Conservation (phyloP, 2,113 vertebrate species). For the Channa argus region DNA sequence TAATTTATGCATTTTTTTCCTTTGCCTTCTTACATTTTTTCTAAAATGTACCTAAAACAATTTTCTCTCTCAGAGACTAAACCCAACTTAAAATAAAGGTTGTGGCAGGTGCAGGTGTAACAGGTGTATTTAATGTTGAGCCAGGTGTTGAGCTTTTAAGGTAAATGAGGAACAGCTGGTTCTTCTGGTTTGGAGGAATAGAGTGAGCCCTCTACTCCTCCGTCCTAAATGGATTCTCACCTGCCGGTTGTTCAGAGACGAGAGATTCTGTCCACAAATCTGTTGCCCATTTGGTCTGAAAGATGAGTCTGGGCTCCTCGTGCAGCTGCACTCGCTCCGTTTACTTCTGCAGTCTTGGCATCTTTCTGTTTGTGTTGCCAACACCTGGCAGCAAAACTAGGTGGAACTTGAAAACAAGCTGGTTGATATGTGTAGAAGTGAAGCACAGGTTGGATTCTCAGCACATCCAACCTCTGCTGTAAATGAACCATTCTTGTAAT, state of each 20-base stretch:
- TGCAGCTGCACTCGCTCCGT: not conserved
- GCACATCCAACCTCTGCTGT: not conserved
- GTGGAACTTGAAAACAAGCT: not conserved
- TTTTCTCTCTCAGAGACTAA: too few species aligned
- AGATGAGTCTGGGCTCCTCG: not conserved
- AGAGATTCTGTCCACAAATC: not conserved
- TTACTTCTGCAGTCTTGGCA: not conserved
- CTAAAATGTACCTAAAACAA: too few species aligned
- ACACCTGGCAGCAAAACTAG: not conserved
- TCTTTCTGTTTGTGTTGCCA: not conserved
- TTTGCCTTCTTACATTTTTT: too few species aligned
- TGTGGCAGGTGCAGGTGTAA: too few species aligned
- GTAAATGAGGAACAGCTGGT: too few species aligned
- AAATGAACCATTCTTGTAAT: constrained; percentile 1
- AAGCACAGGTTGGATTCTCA: too few species aligned
- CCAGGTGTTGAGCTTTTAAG: too few species aligned
- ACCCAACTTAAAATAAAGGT: too few species aligned
- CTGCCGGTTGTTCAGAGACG: not conserved
- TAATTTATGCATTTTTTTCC: too few species aligned
- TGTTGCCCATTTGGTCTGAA: constrained; percentile 8
- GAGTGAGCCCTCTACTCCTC: not conserved
- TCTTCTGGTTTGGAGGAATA: too few species aligned
- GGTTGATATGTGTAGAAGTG: not conserved
- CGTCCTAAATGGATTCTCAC: not conserved
- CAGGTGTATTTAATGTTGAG: too few species aligned